Evolutionary conservation across 2,797 vertebrate species (phyloP).

Genomic region (Dicrostonyx torquatus): DNA sequence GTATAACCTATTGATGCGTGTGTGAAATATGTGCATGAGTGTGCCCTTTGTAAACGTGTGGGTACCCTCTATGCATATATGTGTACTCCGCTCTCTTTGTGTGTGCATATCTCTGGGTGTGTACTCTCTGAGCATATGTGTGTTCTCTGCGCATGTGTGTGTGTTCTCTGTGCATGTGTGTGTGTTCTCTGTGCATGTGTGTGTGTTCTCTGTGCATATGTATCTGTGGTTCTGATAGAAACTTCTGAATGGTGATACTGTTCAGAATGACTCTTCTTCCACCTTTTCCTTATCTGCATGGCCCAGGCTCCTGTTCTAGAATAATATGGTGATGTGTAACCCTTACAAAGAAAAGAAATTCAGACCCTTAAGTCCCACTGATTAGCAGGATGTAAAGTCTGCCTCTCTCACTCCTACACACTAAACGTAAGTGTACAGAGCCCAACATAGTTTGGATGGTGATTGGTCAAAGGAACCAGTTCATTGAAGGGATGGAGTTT

Average conservation of each 20-base stretch:
- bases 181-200: not conserved
- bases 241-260: not conserved
- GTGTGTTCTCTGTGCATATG: not conserved
- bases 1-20: not conserved
- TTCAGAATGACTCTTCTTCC: not conserved
- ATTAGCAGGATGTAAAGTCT: not conserved
- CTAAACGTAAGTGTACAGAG: fast-evolving
- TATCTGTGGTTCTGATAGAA: not conserved
- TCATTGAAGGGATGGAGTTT: not conserved
- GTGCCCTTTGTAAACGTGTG: not conserved
- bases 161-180: not conserved
- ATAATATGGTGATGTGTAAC: not conserved
- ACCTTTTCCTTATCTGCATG: not conserved
- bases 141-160: not conserved
- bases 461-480: not conserved
- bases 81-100: not conserved
- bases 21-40: not conserved
- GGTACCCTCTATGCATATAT: not conserved
- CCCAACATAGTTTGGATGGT: fast-evolving
- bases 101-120: not conserved
- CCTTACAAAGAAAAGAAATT: not conserved
- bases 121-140: not conserved
- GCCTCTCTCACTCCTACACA: not conserved
- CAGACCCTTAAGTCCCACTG: fast-evolving
- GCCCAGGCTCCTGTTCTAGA: not conserved